Percentiles rank a stretch among this genome's conserved stretches.
Evolutionary conservation across 2,888 invertebrate species (phyloP).

Genomic region (Hedya salicella): DNA sequence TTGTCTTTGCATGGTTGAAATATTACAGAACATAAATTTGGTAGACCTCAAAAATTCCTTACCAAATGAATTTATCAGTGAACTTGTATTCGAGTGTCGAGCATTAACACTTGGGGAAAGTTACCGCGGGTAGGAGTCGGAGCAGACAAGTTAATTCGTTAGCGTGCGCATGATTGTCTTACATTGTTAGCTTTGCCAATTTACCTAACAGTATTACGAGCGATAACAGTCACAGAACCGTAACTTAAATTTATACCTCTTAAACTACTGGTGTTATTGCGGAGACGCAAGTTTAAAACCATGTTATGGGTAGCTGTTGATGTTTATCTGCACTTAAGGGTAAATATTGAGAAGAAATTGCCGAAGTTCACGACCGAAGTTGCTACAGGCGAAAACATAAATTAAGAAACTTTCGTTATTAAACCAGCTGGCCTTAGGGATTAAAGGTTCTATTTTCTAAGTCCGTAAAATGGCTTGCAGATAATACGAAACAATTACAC

Average conservation of each 20-base stretch:
- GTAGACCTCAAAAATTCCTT: not conserved
- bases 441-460: conserved; percentile 23
- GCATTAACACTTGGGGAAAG: not conserved
- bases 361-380: conserved; percentile 40
- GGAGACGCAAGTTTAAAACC: conserved; percentile 9
- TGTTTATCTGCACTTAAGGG: conserved; percentile 25
- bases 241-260: conserved; percentile 1
- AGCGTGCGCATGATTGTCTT: conserved; percentile 1
- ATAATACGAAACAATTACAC: not conserved
- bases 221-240: conserved; percentile 4
- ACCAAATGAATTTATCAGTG: not conserved
- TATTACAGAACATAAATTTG: not conserved
- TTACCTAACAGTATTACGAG: conserved; percentile 8
- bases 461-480: conserved; percentile 11
- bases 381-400: conserved; percentile 51
- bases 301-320: conserved; percentile 13
- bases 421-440: conserved; percentile 25
- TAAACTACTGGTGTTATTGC: not conserved
- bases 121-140: not conserved
- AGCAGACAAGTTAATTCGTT: conserved; percentile 16
- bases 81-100: not conserved
- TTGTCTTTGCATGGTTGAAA: not conserved
- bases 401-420: conserved; percentile 60
- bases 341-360: conserved; percentile 45
- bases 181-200: conserved; percentile 13